phyloP scores from a whole-genome alignment of 2,797 vertebrate species.

The Botia kubotai region DNA sequence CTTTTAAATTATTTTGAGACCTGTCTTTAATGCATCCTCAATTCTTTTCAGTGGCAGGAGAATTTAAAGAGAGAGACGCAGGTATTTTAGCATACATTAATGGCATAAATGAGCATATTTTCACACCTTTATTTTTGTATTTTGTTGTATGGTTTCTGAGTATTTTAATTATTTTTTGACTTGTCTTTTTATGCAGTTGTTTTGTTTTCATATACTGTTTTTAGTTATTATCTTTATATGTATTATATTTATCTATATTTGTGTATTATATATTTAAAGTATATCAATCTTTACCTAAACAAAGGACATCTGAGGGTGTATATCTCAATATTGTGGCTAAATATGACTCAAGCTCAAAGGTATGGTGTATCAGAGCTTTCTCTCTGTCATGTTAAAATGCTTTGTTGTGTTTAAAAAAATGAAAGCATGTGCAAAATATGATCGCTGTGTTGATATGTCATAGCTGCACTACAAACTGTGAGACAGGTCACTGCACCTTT shows the following conservation, averaged over 20 bases:
- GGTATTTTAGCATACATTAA: not conserved
- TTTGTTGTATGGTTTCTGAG: not conserved
- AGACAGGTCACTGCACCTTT: slow-evolving; percentile 31
- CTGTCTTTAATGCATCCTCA: not conserved
- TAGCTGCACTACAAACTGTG: slow-evolving; percentile 17
- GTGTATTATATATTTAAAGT: not conserved
- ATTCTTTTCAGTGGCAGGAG: slow-evolving; percentile 5
- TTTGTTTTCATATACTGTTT: slow-evolving; percentile 5
- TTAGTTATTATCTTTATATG: slow-evolving; percentile 8
- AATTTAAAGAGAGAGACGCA: not conserved
- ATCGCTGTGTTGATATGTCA: slow-evolving; percentile 19
- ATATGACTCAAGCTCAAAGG: slow-evolving; percentile 9
- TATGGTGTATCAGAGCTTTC: not conserved
- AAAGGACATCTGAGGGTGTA: too few species aligned
- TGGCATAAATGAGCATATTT: not conserved
- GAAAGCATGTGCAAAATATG: not conserved
- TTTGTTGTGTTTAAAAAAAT: slow-evolving; percentile 14
- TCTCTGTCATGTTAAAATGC: not conserved
- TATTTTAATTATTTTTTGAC: not conserved
- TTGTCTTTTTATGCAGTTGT: slow-evolving; percentile 22
- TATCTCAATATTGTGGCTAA: slow-evolving; percentile 1
- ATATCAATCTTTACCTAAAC: not conserved
- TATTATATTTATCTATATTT: slow-evolving; percentile 20
- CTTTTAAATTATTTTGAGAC: too few species aligned
- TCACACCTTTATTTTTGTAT: slow-evolving; percentile 38